These are phyloP conservation scores for Amphiura filiformis DNA, from an alignment of 35 echinoderm and acorn worm genomes.

Conservation along the genomic window DNA sequence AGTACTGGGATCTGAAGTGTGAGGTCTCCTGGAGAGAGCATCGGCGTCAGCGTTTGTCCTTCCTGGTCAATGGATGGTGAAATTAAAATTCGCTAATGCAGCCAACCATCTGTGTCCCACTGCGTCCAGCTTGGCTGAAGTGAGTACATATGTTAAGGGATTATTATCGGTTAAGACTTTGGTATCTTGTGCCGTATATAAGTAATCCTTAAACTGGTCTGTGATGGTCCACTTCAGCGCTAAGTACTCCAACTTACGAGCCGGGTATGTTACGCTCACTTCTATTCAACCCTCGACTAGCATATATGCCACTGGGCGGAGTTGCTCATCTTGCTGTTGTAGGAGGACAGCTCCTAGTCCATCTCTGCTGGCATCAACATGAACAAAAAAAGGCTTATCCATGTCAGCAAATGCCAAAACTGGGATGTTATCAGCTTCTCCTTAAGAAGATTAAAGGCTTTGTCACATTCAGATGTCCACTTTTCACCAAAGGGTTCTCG, in stretches of 20 bases:
- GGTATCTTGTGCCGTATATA: too few species aligned
- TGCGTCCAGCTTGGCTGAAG: too few species aligned
- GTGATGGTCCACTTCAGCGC: constrained; percentile 54
- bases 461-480: constrained; percentile 54
- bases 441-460: constrained; percentile 49
- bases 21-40: constrained; percentile 16
- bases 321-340: constrained; percentile 37
- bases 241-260: constrained; percentile 57
- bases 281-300: constrained; percentile 23
- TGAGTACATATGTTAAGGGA: too few species aligned
- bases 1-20: too few species aligned
- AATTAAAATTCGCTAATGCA: too few species aligned
- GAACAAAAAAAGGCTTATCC: constrained; percentile 41
- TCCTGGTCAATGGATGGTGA: constrained; percentile 18
- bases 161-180: too few species aligned
- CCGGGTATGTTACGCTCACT: constrained; percentile 46
- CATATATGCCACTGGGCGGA: constrained; percentile 54
- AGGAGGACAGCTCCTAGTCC: constrained; percentile 62
- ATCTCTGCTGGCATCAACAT: constrained; percentile 46
- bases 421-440: constrained; percentile 34
- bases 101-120: too few species aligned
- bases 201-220: too few species aligned
- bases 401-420: constrained; percentile 68
- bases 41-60: constrained; percentile 12
- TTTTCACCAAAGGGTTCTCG: constrained; percentile 32